A percentile compares a stretch with the other conserved stretches of the same genome.
phyloP scores from a whole-genome alignment of 2,113 vertebrate species.

The Pseudorectes ferrugineus region DNA sequence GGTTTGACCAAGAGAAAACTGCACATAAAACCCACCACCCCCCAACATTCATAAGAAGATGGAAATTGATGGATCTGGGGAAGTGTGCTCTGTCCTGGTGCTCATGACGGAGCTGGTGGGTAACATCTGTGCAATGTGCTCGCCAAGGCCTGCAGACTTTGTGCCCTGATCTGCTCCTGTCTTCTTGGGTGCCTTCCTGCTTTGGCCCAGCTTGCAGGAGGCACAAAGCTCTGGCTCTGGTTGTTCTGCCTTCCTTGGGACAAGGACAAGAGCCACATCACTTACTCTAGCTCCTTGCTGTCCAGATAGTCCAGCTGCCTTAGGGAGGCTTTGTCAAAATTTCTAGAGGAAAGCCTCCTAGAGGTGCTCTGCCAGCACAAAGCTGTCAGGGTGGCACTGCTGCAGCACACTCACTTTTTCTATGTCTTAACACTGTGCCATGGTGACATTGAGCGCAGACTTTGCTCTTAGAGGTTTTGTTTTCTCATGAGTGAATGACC shows the following conservation, averaged over 20 bases:
- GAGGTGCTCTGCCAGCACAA: rapidly evolving
- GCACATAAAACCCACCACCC: not conserved
- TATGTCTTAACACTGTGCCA: not conserved
- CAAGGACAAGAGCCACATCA: not conserved
- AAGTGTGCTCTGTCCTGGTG: not conserved
- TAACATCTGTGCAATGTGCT: not conserved
- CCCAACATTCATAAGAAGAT: not conserved
- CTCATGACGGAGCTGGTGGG: not conserved
- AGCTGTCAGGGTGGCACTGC: not conserved
- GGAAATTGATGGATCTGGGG: not conserved
- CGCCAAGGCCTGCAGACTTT: not conserved
- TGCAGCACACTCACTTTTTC: not conserved
- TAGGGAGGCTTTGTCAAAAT: not conserved
- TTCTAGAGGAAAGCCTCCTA: not conserved
- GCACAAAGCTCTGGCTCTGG: not conserved
- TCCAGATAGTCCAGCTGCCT: not conserved
- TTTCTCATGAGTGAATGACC: not conserved
- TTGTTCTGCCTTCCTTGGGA: not conserved
- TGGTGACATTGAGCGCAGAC: not conserved
- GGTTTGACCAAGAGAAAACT: not conserved
- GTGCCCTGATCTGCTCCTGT: not conserved
- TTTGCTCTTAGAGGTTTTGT: not conserved
- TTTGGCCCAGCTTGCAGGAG: not conserved
- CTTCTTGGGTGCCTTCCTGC: not conserved
- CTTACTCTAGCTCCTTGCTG: not conserved